phyloP scores from a whole-genome alignment of 2,888 invertebrate genomes.

The Papilio demoleus region DNA sequence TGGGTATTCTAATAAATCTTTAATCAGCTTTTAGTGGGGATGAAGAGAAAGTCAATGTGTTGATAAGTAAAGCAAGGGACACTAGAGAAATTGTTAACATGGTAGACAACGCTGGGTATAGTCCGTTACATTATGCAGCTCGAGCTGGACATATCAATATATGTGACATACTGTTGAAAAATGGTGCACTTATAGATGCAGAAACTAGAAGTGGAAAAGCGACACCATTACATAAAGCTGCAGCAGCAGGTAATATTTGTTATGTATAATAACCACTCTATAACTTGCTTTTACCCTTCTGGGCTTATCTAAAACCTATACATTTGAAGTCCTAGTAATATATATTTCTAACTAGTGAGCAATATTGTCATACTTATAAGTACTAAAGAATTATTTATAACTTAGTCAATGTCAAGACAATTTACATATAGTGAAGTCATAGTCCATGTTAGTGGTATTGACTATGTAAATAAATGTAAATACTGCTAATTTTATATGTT shows the following conservation, averaged over 20 bases:
- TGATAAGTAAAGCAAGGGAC: conserved; percentile 75
- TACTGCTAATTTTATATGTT: neutral
- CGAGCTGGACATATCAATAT: conserved; percentile 89
- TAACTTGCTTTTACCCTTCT: too few species aligned
- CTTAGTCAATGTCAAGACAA: too few species aligned
- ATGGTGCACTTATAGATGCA: conserved; percentile 89
- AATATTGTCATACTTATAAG: too few species aligned
- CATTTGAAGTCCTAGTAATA: too few species aligned
- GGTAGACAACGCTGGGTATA: conserved; percentile 91
- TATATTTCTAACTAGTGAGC: neutral
- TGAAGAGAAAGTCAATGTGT: conserved; percentile 83
- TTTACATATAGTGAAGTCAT: too few species aligned
- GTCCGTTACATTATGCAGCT: conserved; percentile 95
- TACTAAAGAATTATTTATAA: too few species aligned
- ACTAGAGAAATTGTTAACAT: conserved; percentile 83
- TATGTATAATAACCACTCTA: neutral
- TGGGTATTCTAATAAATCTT: neutral
- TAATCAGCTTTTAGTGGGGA: conserved; percentile 89
- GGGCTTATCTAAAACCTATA: too few species aligned
- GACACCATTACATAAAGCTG: conserved; percentile 93
- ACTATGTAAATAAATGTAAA: neutral
- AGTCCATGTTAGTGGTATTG: neutral
- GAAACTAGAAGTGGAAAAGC: conserved; percentile 89
- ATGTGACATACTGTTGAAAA: conserved; percentile 86
- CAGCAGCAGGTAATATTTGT: conserved; percentile 84